These are phyloP conservation scores for Drosophila repletoides DNA, from an alignment of 1,140 invertebrate genomes.

Conservation along the genomic window DNA sequence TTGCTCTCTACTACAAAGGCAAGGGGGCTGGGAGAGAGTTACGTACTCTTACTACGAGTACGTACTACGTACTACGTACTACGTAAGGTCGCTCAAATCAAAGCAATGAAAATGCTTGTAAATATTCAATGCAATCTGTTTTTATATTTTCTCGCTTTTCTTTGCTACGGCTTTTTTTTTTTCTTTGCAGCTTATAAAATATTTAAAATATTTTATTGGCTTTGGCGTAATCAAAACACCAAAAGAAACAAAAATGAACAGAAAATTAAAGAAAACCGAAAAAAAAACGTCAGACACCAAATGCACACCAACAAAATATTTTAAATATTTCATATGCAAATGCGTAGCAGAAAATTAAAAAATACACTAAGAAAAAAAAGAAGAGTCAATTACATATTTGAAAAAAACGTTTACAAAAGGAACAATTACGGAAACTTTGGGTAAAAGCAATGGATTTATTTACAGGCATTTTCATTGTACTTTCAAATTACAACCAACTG, in stretches of 20 bases:
- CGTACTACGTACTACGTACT: too few species aligned
- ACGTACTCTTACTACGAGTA: too few species aligned
- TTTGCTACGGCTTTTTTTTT: slow-evolving; percentile 33
- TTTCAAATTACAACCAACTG: slow-evolving; percentile 79
- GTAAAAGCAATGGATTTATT: slow-evolving; percentile 77
- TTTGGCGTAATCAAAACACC: slow-evolving; percentile 53
- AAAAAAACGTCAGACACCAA: slow-evolving; percentile 37
- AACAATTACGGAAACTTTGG: slow-evolving; percentile 10
- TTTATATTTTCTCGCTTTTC: slow-evolving; percentile 36
- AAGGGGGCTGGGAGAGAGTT: slow-evolving; percentile 1
- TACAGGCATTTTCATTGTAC: slow-evolving; percentile 82
- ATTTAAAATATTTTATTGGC: slow-evolving; percentile 76
- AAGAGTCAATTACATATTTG: slow-evolving; percentile 3
- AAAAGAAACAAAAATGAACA: background rate
- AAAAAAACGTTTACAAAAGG: background rate
- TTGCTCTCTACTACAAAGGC: slow-evolving; percentile 39
- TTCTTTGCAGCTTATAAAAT: slow-evolving; percentile 76
- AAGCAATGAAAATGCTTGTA: slow-evolving; percentile 80
- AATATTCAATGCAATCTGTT: slow-evolving; percentile 76
- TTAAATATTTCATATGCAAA: slow-evolving; percentile 79
- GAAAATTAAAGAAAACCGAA: slow-evolving; percentile 1
- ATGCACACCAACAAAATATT: slow-evolving; percentile 66
- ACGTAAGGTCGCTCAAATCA: slow-evolving; percentile 68
- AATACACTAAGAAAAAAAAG: slow-evolving; percentile 22
- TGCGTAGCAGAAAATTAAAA: slow-evolving; percentile 44